Evolutionary conservation across 1,140 invertebrate genomes (phyloP).

Genomic region (Ips nitidus): DNA sequence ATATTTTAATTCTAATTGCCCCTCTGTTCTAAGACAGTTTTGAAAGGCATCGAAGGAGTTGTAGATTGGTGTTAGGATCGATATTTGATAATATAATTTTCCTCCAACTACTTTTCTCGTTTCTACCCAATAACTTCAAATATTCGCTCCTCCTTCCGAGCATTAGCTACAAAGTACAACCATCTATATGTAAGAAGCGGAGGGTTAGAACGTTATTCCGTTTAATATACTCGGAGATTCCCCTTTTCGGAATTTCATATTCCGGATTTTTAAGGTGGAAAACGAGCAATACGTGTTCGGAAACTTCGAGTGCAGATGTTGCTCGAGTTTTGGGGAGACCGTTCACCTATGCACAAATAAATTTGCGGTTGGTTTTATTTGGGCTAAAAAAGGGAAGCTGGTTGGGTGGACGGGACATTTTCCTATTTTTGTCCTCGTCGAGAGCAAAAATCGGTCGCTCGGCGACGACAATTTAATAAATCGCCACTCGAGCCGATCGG

Average conservation of each 20-base stretch:
- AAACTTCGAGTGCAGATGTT: not conserved
- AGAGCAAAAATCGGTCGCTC: not conserved
- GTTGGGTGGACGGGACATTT: slow-evolving; percentile 12
- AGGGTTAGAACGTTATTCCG: not conserved
- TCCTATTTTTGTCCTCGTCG: slow-evolving; percentile 4
- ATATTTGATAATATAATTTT: too few species aligned
- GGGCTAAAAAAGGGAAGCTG: not conserved
- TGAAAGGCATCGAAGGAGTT: too few species aligned
- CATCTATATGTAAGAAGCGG: too few species aligned
- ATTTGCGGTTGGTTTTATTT: not conserved
- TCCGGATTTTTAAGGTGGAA: slow-evolving; percentile 1
- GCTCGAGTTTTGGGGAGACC: not conserved
- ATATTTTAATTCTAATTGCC: too few species aligned
- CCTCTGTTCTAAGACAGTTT: too few species aligned
- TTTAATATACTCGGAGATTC: slow-evolving; percentile 6
- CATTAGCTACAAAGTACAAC: too few species aligned
- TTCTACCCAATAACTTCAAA: too few species aligned
- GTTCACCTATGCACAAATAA: slow-evolving; percentile 27
- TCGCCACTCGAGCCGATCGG: not conserved
- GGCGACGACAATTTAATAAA: not conserved
- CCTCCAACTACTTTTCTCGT: too few species aligned
- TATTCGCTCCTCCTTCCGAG: too few species aligned
- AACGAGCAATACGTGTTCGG: slow-evolving; percentile 7
- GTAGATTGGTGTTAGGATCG: too few species aligned
- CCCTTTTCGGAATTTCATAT: slow-evolving; percentile 12